Percentiles rank a stretch among this genome's conserved stretches.
Conservation (phyloP, 2,888 invertebrate species). For the Lasioglossum leucozonium region DNA sequence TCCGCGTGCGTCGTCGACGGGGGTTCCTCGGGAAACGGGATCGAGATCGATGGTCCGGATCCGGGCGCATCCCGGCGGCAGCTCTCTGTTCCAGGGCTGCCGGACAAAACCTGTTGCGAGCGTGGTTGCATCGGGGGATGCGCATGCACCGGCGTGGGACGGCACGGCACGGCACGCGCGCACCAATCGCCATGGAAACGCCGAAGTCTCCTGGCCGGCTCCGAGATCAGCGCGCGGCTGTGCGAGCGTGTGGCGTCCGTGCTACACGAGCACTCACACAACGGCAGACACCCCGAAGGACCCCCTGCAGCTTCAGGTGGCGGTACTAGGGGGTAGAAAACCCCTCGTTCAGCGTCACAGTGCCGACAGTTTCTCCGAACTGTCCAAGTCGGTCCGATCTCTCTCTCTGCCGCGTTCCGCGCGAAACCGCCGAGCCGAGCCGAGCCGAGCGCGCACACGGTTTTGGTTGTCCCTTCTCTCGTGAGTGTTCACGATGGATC, state of each 20-base stretch:
- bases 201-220: slow-evolving; percentile 59
- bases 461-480: background rate
- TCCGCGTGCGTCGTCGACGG: background rate
- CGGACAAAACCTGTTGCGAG: slow-evolving; percentile 68
- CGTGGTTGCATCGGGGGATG: slow-evolving; percentile 16
- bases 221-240: slow-evolving; percentile 27
- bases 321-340: slow-evolving; percentile 69
- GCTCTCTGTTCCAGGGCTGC: slow-evolving; percentile 30
- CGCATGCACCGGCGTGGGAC: slow-evolving; percentile 66
- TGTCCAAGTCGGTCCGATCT: slow-evolving; percentile 62
- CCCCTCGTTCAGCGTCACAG: slow-evolving; percentile 69
- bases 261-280: slow-evolving; percentile 13
- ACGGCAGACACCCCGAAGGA: slow-evolving; percentile 62
- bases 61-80: slow-evolving; percentile 21
- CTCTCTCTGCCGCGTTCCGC: slow-evolving; percentile 20
- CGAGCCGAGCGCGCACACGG: slow-evolving; percentile 14
- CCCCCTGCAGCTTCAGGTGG: slow-evolving; percentile 75
- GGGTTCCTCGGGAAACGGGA: slow-evolving; percentile 6
- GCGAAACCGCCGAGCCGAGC: slow-evolving; percentile 5
- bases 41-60: slow-evolving; percentile 41
- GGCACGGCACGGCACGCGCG: slow-evolving; percentile 63
- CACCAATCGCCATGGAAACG: slow-evolving; percentile 75
- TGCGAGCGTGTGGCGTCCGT: slow-evolving; percentile 41
- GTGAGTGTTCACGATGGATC: slow-evolving; percentile 26
- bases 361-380: slow-evolving; percentile 72